Percentiles rank a stretch among this genome's conserved stretches.
phyloP scores from a whole-genome alignment of 2,888 invertebrate species.

The Tinea pellionella region DNA sequence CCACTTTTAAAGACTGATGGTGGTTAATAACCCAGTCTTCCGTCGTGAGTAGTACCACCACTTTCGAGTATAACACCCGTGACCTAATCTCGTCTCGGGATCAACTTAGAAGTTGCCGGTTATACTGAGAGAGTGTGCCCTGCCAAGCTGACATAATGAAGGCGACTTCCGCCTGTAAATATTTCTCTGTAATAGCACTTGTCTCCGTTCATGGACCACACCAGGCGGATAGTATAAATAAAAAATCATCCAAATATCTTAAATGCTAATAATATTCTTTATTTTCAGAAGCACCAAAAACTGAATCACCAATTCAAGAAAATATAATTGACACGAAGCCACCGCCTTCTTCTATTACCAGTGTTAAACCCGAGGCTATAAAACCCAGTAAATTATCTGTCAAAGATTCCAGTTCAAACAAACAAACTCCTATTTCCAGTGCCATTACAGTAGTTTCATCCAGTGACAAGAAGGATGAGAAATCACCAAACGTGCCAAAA shows the following conservation, averaged over 20 bases:
- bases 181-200: too few relatives aligned
- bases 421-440: constrained; percentile 45
- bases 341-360: constrained; percentile 45
- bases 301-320: constrained; percentile 53
- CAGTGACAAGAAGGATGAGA: constrained; percentile 52
- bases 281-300: constrained; percentile 51
- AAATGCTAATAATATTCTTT: not conserved
- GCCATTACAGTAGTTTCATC: constrained; percentile 49
- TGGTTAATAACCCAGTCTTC: too few relatives aligned
- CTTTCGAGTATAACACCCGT: too few relatives aligned
- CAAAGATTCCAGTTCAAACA: constrained; percentile 46
- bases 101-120: too few relatives aligned
- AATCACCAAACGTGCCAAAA: constrained; percentile 48
- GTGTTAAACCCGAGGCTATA: constrained; percentile 51
- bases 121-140: too few relatives aligned
- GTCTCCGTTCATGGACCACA: too few relatives aligned
- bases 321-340: constrained; percentile 63
- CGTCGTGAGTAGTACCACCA: too few relatives aligned
- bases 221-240: too few relatives aligned
- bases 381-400: constrained; percentile 56
- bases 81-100: too few relatives aligned
- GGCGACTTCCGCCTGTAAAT: too few relatives aligned
- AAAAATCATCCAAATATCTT: not conserved
- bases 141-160: too few relatives aligned
- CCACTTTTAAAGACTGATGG: too few relatives aligned